These are phyloP conservation scores for Mormyrops attenuatus DNA, from an alignment of 2,797 vertebrate genomes.

Conservation along the genomic window DNA sequence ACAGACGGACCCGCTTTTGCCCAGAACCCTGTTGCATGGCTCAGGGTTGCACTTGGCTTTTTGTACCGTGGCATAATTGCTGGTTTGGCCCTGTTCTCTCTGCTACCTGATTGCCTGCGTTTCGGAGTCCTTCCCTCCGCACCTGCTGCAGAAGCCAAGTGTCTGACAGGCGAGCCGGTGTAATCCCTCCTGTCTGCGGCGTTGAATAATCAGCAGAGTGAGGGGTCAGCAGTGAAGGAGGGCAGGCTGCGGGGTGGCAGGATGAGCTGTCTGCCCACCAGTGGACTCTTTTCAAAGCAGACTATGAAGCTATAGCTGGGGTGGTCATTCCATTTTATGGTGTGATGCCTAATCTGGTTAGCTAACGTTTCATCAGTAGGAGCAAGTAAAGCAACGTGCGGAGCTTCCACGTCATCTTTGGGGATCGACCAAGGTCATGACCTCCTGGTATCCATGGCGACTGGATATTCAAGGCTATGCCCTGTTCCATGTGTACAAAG, in stretches of 20 bases:
- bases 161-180: background rate
- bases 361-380: background rate
- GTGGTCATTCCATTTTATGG: background rate
- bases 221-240: background rate
- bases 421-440: background rate
- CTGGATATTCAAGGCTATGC: background rate
- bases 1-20: background rate
- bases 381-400: background rate
- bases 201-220: background rate
- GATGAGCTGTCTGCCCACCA: background rate
- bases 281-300: background rate
- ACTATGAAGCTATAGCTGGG: background rate
- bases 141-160: background rate
- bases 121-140: background rate
- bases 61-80: background rate
- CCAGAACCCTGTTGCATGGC: background rate
- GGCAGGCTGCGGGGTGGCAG: background rate
- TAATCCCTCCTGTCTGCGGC: background rate
- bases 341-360: background rate
- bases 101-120: background rate
- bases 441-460: background rate
- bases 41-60: background rate
- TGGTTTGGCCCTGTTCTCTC: background rate
- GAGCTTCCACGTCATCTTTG: background rate
- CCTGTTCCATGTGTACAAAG: background rate